phyloP scores from a whole-genome alignment of 2,113 vertebrate genomes.

The Hyla sarda region DNA sequence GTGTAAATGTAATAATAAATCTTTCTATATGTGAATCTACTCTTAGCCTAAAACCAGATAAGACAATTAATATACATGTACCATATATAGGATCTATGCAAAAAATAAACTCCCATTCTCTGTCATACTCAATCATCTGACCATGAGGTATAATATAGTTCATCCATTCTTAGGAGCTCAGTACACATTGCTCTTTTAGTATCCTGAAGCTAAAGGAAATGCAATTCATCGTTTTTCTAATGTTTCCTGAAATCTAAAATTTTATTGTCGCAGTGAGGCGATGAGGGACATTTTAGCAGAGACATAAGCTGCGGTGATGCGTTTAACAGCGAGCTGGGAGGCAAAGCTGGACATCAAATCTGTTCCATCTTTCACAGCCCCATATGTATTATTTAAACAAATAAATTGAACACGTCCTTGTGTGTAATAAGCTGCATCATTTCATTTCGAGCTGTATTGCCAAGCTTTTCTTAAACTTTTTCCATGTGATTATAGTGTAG shows the following conservation, averaged over 20 bases:
- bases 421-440: background rate
- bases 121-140: too few relatives aligned
- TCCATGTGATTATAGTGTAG: background rate
- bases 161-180: too few relatives aligned
- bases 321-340: background rate
- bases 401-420: background rate
- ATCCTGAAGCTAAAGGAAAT: too few relatives aligned
- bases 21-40: too few relatives aligned
- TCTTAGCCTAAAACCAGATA: too few relatives aligned
- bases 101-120: too few relatives aligned
- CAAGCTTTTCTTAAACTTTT: background rate
- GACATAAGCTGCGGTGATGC: background rate
- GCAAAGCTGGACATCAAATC: background rate
- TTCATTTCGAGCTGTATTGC: background rate
- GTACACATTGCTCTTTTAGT: too few relatives aligned
- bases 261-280: background rate
- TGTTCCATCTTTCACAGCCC: background rate
- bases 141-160: too few relatives aligned
- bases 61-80: too few relatives aligned
- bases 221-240: too few relatives aligned
- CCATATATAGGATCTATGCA: too few relatives aligned
- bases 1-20: too few relatives aligned
- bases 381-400: background rate
- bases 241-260: background rate
- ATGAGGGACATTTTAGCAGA: background rate